phyloP scores from a whole-genome alignment of 64 coral and sea anemone species.

The Trachythela sp. region DNA sequence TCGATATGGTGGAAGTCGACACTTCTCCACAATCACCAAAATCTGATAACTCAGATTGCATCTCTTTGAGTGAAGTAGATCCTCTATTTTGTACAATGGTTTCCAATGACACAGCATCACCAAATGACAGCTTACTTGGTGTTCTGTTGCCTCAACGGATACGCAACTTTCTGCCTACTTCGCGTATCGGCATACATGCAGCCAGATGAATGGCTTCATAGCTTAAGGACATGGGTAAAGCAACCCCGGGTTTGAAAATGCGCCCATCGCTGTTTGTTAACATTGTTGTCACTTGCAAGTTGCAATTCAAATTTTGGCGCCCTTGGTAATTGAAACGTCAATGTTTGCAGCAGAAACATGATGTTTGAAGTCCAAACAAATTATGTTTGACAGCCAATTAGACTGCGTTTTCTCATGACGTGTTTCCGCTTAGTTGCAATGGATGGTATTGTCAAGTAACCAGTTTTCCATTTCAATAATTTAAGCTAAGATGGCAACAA shows the following conservation, averaged over 20 bases:
- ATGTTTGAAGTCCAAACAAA: neutral
- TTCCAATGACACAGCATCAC: neutral
- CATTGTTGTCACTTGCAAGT: neutral
- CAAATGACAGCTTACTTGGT: slow-evolving; percentile 15
- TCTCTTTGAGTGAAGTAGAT: neutral
- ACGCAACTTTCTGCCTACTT: neutral
- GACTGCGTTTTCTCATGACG: neutral
- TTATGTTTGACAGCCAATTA: neutral
- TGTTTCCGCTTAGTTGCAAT: neutral
- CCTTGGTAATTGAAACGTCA: neutral
- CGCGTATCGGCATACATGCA: neutral
- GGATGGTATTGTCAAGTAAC: neutral
- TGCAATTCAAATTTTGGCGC: neutral
- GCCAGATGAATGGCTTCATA: neutral
- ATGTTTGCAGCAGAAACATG: neutral
- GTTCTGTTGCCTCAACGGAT: slow-evolving; percentile 20
- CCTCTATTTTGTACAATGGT: neutral
- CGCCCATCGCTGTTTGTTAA: neutral
- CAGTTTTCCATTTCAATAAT: too few species aligned
- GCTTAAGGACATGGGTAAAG: neutral
- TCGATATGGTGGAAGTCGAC: neutral
- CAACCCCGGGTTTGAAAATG: neutral
- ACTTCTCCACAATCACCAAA: neutral
- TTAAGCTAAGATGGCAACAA: too few species aligned
- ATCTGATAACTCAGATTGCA: neutral